Evolutionary conservation across 2,888 invertebrate genomes (phyloP).

Genomic region (Ichneumon xanthorius): DNA sequence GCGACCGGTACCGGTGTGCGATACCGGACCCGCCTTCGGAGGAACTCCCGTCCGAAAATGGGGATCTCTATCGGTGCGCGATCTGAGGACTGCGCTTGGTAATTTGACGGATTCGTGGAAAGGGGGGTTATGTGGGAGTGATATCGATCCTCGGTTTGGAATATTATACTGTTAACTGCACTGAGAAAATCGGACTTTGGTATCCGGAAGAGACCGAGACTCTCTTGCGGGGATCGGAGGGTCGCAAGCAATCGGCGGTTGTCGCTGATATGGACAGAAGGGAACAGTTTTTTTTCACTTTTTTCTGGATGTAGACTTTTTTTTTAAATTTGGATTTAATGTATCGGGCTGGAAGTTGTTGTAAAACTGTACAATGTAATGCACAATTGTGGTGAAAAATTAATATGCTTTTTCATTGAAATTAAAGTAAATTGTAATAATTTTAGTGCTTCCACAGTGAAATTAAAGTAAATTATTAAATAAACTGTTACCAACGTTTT

Average conservation of each 20-base stretch:
- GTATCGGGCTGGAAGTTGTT: no score
- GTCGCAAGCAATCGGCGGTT: neutral
- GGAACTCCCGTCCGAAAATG: slow-evolving; percentile 6
- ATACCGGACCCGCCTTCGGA: slow-evolving; percentile 20
- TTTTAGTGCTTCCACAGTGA: no score
- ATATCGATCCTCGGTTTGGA: neutral
- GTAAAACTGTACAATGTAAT: no score
- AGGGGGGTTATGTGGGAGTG: neutral
- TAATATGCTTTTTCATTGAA: no score
- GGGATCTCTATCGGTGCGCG: neutral
- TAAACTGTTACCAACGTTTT: no score
- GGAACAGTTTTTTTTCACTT: neutral
- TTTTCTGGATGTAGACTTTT: slow-evolving; percentile 15
- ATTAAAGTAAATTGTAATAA: no score
- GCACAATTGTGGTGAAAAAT: no score
- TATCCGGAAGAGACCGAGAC: no score
- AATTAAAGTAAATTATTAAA: no score
- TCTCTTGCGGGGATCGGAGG: no score
- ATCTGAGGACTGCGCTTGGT: slow-evolving; percentile 33
- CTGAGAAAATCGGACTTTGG: no score
- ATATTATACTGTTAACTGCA: neutral
- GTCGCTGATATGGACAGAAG: neutral
- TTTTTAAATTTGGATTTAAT: no score
- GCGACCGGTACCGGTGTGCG: neutral
- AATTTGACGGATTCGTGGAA: slow-evolving; percentile 32